phyloP scores from a whole-genome alignment of 2,888 invertebrate species.

The Melipona beecheii region DNA sequence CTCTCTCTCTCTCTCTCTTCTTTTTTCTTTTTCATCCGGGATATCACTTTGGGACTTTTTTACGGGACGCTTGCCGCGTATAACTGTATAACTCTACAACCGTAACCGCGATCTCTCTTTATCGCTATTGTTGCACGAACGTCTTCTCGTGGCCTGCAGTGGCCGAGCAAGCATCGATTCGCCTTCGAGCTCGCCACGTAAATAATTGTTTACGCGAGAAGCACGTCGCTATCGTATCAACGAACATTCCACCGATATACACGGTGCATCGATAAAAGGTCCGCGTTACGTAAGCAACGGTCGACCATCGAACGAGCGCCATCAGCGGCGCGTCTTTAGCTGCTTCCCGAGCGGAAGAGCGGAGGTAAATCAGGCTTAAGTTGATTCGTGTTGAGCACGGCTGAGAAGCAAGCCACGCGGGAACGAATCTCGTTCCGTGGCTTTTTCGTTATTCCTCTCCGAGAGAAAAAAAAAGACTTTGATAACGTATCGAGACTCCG shows the following conservation, averaged over 20 bases:
- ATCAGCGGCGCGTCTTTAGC: slow-evolving; percentile 14
- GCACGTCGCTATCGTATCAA: background rate
- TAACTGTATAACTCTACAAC: too few species aligned
- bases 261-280: slow-evolving; percentile 21
- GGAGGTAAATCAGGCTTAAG: background rate
- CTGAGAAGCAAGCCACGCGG: slow-evolving; percentile 4
- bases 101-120: too few species aligned
- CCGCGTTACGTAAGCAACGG: slow-evolving; percentile 21
- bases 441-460: slow-evolving; percentile 29
- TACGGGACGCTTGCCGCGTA: too few species aligned
- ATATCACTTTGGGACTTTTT: too few species aligned
- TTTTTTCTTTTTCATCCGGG: background rate
- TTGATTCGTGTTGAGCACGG: background rate
- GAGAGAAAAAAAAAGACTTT: background rate
- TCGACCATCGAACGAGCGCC: background rate
- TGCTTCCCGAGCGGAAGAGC: background rate
- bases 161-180: background rate
- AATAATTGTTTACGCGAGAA: background rate
- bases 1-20: background rate
- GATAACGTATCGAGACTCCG: slow-evolving; percentile 43
- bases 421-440: slow-evolving; percentile 18
- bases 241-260: background rate
- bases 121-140: too few species aligned
- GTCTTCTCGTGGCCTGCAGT: too few species aligned
- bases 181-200: background rate